Evolutionary conservation across 2,113 vertebrate species (phyloP), one percentile per base, ranked within the genome.

Genomic region (Puffinus mauretanicus): DNA sequence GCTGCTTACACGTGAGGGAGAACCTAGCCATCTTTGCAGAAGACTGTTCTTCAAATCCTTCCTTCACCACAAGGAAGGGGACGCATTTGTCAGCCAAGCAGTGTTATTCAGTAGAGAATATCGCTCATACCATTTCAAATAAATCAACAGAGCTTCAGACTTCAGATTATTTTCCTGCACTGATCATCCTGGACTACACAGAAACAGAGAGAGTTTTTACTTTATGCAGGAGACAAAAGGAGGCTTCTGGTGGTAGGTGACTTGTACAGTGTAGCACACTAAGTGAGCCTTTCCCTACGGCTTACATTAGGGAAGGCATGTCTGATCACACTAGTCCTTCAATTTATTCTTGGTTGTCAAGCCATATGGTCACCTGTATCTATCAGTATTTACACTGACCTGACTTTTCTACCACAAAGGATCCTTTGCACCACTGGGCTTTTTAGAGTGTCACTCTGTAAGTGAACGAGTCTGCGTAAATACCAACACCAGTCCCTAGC

Each of bases 171-270:
- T 88, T 82, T 70, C 29, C 42, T 76, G 3, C 9, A 40, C 21
- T n/a, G 25, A n/a, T 66, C 46, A 26, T 17, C 61, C 42, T 4
- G 8, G 29, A 24, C n/a, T 30, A 32, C 11, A 13, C 7, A 66
- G 65, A 70, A 86, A 44, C 13, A 58, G 13, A 70, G 10, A 51
- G 44, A 21, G 13, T 7, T 60, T 76, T 66, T 75, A 6, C n/a
- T 72, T 65, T 61, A 44, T 0, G 0, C 13, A 38, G 40, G 18
- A 70, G 13, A 7, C 36, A 40, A 47, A 52, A 40, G 16, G 21
- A 18, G 19, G 11, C 7, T 86, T 38, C 36, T 47, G 16, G 17
- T 42, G 24, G 13, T 44, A 76, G 70, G 30, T 13, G 5, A 9
- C 13, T 32, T 58, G 16, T 7, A 22, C 2, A 47, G 26, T 7